A percentile compares a stretch with the other conserved stretches of the same genome.
Conservation (phyloP, 2,113 vertebrate genomes). For the Pelodiscus sinensis region DNA sequence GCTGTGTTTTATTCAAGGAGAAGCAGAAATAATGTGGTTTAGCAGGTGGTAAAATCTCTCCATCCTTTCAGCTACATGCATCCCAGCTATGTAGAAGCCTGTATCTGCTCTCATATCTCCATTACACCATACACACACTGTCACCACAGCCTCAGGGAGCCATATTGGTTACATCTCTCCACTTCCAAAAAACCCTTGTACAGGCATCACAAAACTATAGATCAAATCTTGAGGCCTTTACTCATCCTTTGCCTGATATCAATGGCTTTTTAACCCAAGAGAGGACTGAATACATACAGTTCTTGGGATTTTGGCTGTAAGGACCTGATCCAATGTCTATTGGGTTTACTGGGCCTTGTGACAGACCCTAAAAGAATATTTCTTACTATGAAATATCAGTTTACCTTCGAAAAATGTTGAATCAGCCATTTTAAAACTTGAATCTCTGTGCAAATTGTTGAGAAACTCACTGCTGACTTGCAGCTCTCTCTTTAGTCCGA, state of each 20-base stretch:
- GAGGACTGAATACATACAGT: not conserved
- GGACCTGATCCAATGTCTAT: not conserved
- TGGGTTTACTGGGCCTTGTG: not conserved
- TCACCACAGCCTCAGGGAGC: not conserved
- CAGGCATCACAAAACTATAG: not conserved
- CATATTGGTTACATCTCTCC: not conserved
- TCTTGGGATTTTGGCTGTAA: not conserved
- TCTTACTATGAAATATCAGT: not conserved
- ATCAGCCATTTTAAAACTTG: slow-evolving; percentile 26
- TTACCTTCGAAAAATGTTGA: slow-evolving; percentile 41
- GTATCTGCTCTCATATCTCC: not conserved
- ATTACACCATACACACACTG: not conserved
- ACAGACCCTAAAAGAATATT: not conserved
- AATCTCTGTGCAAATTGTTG: slow-evolving; percentile 44
- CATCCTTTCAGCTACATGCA: not conserved
- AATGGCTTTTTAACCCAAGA: not conserved
- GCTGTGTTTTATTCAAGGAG: not conserved
- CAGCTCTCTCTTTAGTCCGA: slow-evolving; percentile 26
- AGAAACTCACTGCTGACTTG: slow-evolving; percentile 17
- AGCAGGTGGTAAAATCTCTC: not conserved
- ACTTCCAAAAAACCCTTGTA: not conserved
- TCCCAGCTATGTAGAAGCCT: not conserved
- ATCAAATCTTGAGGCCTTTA: not conserved
- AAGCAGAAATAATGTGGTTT: not conserved
- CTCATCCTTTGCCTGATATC: not conserved